Base-by-base conservation (phyloP, 92 coral and sea anemone genomes). In the Phenganax marumi region DNA sequence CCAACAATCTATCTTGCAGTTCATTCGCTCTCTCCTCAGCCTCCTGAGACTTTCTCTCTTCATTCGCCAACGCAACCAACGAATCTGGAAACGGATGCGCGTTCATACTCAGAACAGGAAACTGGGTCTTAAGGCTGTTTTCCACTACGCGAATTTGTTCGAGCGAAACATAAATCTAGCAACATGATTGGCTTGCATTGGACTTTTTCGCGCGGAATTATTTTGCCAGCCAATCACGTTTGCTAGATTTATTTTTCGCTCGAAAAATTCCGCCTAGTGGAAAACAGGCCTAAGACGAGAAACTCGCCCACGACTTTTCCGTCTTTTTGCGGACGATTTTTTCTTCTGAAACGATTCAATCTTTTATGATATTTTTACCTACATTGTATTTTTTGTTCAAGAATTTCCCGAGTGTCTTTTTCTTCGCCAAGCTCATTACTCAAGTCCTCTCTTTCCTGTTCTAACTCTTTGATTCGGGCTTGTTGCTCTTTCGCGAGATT, bases 301-400 rank as follows among this genome's bases (percentile, higher is more conserved):
- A 33, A 33, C 43, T 33, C 43, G 43, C 5, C 43, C 43, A 33
- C n/a, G n/a, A 33, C 43, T 33, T 33, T 33, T 5, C 0, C 61
- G 18, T 55, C 61, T 18, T 58, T 58, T 18, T 23, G 21, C 17
- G 3, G 5, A 16, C 65, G 10, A 18, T 0, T 7, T 14, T 0
- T 58, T 23, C 13, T 1, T 23, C 22, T 58, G 14, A 58, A 58
- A 58, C 3, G 12, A 18, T 58, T 18, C 65, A 58, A 13, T 58
- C 65, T 66, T 10, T 33, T 2, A 33, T 33, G 43, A 2, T 0
- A 5, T 33, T 5, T 33, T 25, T 2, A 24, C 89, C 47, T 70
- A 95, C 98, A 89, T 80, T 95, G 81, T 14, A 95, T 84, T 77
- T 95, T 94, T 17, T 91, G 91, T 60, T 94, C 89, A n/a, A 89